These are phyloP conservation scores for Drymonia ruficornis DNA, from an alignment of 2,888 invertebrate genomes.

Conservation along the genomic window DNA sequence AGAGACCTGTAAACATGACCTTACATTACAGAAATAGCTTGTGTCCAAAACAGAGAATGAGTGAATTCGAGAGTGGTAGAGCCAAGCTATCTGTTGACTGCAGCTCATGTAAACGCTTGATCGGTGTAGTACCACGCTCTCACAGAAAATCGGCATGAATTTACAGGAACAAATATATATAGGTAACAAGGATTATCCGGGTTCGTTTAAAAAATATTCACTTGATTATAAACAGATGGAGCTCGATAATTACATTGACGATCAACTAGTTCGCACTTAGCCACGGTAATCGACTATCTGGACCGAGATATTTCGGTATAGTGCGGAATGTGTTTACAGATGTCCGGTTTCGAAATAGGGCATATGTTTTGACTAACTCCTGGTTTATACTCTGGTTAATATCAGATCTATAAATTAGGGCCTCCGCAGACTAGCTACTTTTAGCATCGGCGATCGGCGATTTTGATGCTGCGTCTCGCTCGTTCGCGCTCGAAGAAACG, in stretches of 20 bases:
- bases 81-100: no score
- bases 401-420: not conserved
- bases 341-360: conserved; percentile 26
- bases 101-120: no score
- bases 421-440: no score
- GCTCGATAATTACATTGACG: conserved; percentile 3
- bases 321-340: conserved; percentile 28
- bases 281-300: conserved; percentile 18
- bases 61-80: no score
- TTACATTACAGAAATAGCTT: no score
- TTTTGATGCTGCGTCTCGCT: no score
- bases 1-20: no score
- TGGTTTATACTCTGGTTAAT: conserved; percentile 22
- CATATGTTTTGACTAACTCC: conserved; percentile 18
- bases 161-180: not conserved
- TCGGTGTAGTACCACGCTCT: no score
- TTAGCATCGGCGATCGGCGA: no score
- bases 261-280: conserved; percentile 3
- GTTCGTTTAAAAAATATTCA: not conserved
- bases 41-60: no score
- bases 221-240: conserved; percentile 1
- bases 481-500: no score
- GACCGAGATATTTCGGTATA: conserved; percentile 26
- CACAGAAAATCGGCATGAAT: no score
- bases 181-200: not conserved